Conservation (phyloP, 2,113 vertebrate genomes). For the Engystomops pustulosus region DNA sequence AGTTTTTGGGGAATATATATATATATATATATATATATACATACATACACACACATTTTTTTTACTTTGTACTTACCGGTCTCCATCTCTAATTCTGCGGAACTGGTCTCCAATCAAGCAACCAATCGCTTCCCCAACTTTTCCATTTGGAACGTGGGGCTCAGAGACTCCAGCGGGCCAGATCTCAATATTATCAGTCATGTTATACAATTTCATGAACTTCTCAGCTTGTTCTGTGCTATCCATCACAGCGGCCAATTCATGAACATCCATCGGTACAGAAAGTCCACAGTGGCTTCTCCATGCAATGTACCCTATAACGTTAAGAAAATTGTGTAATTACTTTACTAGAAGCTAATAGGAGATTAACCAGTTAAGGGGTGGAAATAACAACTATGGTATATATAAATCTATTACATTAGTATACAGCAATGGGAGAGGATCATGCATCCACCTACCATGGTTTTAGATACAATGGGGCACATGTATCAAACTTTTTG, state of each 20-base stretch:
- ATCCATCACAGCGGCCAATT: conserved; percentile 75
- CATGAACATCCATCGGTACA: conserved; percentile 72
- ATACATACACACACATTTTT: too few relatives aligned
- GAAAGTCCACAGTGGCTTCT: conserved; percentile 82
- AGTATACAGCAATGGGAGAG: too few relatives aligned
- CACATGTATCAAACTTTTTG: too few relatives aligned
- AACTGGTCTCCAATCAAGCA: conserved; percentile 88
- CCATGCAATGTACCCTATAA: conserved; percentile 89
- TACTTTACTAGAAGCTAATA: too few relatives aligned
- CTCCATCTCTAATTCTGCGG: conserved; percentile 76
- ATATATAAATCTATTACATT: too few relatives aligned
- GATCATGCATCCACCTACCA: too few relatives aligned
- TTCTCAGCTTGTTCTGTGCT: conserved; percentile 76
- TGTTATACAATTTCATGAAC: conserved; percentile 81
- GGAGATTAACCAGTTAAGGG: too few relatives aligned
- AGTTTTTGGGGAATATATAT: too few relatives aligned
- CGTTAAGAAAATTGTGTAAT: too few relatives aligned
- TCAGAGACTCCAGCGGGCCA: conserved; percentile 88
- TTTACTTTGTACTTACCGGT: conserved; percentile 72
- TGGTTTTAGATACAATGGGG: too few relatives aligned
- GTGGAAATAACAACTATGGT: too few relatives aligned
- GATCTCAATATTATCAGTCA: conserved; percentile 82
- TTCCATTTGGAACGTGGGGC: conserved; percentile 76
- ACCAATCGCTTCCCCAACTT: conserved; percentile 82
- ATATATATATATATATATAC: too few relatives aligned